Percentiles rank a stretch among this genome's conserved stretches.
These are phyloP conservation scores for Herpailurus yagouaroundi DNA, from an alignment of 2,113 vertebrate species.

Conservation along the genomic window DNA sequence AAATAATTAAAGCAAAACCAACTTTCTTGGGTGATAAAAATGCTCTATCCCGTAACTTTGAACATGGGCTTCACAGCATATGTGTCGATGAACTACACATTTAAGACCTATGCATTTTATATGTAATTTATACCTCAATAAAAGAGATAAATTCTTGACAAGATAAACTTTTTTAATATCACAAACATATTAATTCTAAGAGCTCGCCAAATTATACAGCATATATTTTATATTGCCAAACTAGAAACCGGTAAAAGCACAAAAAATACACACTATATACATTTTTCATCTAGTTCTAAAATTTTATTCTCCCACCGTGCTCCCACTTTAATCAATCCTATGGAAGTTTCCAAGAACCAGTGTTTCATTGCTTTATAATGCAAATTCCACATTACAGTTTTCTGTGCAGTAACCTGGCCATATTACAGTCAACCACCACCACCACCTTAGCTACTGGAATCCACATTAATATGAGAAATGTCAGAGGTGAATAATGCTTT, in stretches of 20 bases:
- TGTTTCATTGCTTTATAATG: not conserved
- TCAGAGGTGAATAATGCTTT: not conserved
- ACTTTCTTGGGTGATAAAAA: not conserved
- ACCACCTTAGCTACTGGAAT: not conserved
- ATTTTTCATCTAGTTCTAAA: not conserved
- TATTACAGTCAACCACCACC: not conserved
- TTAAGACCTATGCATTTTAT: not conserved
- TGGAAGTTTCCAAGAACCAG: not conserved
- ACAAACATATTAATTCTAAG: not conserved
- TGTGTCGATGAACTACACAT: not conserved
- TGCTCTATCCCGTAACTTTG: not conserved
- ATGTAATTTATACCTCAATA: not conserved
- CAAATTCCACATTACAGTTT: not conserved
- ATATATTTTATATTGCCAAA: not conserved
- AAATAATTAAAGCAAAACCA: slow-evolving; percentile 27
- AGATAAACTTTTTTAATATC: not conserved
- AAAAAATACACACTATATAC: not conserved
- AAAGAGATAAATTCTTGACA: not conserved
- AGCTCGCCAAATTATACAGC: not conserved
- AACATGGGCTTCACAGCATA: not conserved
- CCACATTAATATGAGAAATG: not conserved
- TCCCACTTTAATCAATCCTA: not conserved
- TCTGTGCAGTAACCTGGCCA: not conserved
- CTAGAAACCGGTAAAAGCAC: not conserved
- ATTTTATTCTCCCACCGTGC: not conserved